Evolutionary conservation across 2,888 invertebrate genomes (phyloP).

Genomic region (Saturnia pavonia): DNA sequence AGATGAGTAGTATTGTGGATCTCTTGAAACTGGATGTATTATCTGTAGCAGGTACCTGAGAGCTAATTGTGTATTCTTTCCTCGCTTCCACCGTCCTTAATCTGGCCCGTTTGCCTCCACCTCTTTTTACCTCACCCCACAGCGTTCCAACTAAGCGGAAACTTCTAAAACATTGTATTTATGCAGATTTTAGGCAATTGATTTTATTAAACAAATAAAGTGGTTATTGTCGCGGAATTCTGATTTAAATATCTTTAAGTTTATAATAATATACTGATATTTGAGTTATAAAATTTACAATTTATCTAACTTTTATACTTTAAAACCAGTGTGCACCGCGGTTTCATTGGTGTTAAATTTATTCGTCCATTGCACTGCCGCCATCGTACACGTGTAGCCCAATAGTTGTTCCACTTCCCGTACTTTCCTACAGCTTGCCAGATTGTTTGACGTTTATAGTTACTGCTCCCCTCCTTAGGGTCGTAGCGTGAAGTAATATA

Average conservation of each 20-base stretch:
- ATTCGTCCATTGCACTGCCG: too few relatives aligned
- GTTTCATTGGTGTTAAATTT: too few relatives aligned
- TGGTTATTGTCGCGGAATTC: slow-evolving; percentile 41
- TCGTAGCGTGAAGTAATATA: too few relatives aligned
- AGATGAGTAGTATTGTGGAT: slow-evolving; percentile 47
- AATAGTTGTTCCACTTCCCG: too few relatives aligned
- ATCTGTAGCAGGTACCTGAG: slow-evolving; percentile 77
- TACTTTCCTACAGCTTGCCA: too few relatives aligned
- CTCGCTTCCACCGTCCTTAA: slow-evolving; percentile 78
- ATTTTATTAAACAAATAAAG: slow-evolving; percentile 55
- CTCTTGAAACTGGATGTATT: slow-evolving; percentile 65
- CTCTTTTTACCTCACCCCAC: slow-evolving; percentile 46
- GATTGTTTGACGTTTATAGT: too few relatives aligned
- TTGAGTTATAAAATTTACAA: not conserved
- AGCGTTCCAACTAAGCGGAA: slow-evolving; percentile 75
- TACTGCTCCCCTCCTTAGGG: too few relatives aligned
- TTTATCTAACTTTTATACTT: not conserved
- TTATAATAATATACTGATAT: not conserved
- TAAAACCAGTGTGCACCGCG: too few relatives aligned
- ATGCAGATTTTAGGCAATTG: slow-evolving; percentile 62
- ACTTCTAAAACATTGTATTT: slow-evolving; percentile 71
- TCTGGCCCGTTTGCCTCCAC: slow-evolving; percentile 68
- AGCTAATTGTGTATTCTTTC: slow-evolving; percentile 82
- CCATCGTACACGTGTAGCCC: too few relatives aligned
- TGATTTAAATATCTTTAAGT: not conserved